Percentiles rank a stretch among this genome's conserved stretches.
Evolutionary conservation across 2,888 invertebrate genomes (phyloP).

Genomic region (Caradrina clavipalpis): DNA sequence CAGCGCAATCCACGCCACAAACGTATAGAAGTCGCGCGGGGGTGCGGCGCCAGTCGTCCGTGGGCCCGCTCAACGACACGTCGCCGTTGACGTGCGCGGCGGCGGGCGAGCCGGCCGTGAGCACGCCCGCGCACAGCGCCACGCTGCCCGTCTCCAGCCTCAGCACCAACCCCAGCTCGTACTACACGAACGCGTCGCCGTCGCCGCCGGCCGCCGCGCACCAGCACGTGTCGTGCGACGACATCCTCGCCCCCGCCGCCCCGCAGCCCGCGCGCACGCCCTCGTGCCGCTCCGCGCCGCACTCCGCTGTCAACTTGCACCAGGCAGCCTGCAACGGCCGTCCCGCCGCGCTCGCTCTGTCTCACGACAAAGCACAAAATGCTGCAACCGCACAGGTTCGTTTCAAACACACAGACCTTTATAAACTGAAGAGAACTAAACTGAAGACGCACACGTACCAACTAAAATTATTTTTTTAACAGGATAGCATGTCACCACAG

Average conservation of each 20-base stretch:
- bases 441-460: not conserved
- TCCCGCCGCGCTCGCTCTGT: constrained; percentile 81
- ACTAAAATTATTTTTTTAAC: constrained; percentile 39
- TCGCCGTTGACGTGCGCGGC: constrained; percentile 83
- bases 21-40: constrained; percentile 91
- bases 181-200: constrained; percentile 92
- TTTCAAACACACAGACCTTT: not conserved
- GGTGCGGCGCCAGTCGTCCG: constrained; percentile 92
- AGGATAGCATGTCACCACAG: constrained; percentile 86
- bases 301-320: constrained; percentile 87
- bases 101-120: constrained; percentile 83
- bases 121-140: constrained; percentile 88
- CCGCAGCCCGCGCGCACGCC: constrained; percentile 79
- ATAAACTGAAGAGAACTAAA: not conserved
- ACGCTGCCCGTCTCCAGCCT: constrained; percentile 90
- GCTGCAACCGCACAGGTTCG: constrained; percentile 74
- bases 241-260: constrained; percentile 84
- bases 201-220: constrained; percentile 89
- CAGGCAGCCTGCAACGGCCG: constrained; percentile 79
- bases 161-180: constrained; percentile 90
- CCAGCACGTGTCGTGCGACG: constrained; percentile 87
- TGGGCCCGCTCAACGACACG: constrained; percentile 91
- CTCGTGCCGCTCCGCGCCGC: constrained; percentile 87
- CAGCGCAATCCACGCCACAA: constrained; percentile 92
- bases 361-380: constrained; percentile 79